phyloP scores from a whole-genome alignment of 1,140 invertebrate genomes.

The Drosophila melanogaster region Release_6_plus_ISO1_MT NT_037436.4:5757501-5758000 shows the following conservation, averaged over 20 bases:
- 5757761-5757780: conserved; percentile 97
- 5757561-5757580: conserved; percentile 96
- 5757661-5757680: conserved; percentile 91
- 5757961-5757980: conserved; percentile 94
- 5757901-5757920: conserved; percentile 95
- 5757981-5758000: conserved; percentile 93
- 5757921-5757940: conserved; percentile 91
- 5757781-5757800: conserved; percentile 94
- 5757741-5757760: conserved; percentile 95
- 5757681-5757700: conserved; percentile 94
- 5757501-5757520: conserved; percentile 97
- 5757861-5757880: conserved; percentile 94
- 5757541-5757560: conserved; percentile 97
- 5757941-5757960: conserved; percentile 94
- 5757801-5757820: conserved; percentile 93
- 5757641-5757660: conserved; percentile 95
- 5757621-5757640: conserved; percentile 94
- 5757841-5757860: conserved; percentile 97
- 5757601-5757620: conserved; percentile 90
- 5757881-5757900: conserved; percentile 93
- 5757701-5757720: conserved; percentile 96
- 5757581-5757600: conserved; percentile 93
- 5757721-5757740: conserved; percentile 97
- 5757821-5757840: conserved; percentile 91
- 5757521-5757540: conserved; percentile 95